Evolutionary conservation across 2,113 vertebrate species (phyloP), one percentile per base, ranked within the genome.

Genomic region (Grantiella picta): DNA sequence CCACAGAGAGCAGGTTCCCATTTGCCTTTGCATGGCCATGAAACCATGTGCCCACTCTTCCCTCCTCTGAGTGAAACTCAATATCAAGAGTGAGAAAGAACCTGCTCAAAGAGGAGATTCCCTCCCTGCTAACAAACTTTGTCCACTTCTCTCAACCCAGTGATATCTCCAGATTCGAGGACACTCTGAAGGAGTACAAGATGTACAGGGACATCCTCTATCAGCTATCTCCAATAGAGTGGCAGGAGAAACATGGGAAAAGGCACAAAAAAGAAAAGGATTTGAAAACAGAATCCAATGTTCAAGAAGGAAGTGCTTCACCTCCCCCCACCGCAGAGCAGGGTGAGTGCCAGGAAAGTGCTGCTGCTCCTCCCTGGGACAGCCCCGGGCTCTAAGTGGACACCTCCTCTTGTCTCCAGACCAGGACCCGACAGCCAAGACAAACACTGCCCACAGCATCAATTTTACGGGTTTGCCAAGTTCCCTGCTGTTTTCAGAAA

Each of bases 121-220:
- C 50, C 19, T 42, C 36, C 15, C 18, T 27, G 16, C n/a, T 84
- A 36, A 94, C 19, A 42, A 40, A 13, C 54, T 63, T 31, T 54
- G 23, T 71, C 44, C 29, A 10, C 38, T 82, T 81, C 63, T 89
- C 35, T 40, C 20, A 35, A 44, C n/a, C 9, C 79, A 99, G 99
- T 20, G 99, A 99, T 20, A 97, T 99, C 64, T 95, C 96, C 82
- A 98, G 95, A 68, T 95, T 97, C 10, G 98, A 98, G 93, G 98
- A 99, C 40, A 98, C 86, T 25, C 94, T 99, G 88, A 89, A 92
- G n/a, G 98, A 99, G 66, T 99, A 98, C 92, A 98, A 90, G 57
- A 82, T 72, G 68, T 99, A 99, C 97, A 98, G 97, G 83, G 97
- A 99, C 28, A 98, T 99, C 89, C 98, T 99, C 42, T 98, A 98